These are phyloP conservation scores for Athene cunicularia DNA, from an alignment of 2,113 vertebrate species.

Conservation along the genomic window DNA sequence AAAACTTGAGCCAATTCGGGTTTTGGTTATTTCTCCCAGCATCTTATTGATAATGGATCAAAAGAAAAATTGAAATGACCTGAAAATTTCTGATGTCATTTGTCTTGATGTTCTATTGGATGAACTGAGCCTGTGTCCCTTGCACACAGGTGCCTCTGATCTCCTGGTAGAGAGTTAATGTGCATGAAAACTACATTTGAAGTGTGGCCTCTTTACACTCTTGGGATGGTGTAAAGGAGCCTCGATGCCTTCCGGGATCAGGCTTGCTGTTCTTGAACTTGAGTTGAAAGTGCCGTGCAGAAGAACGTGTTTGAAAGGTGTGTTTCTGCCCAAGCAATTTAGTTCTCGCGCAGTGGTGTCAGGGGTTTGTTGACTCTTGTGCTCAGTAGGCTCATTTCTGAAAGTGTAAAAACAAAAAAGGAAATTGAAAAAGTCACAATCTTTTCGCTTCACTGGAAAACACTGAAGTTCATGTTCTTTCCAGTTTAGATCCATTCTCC, in stretches of 20 bases:
- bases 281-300: neutral
- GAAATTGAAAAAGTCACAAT: neutral
- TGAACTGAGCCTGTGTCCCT: neutral
- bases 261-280: neutral
- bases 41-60: conserved; percentile 28
- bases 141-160: neutral
- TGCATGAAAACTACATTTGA: neutral
- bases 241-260: neutral
- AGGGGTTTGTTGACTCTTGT: neutral
- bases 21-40: conserved; percentile 22
- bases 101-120: neutral
- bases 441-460: neutral
- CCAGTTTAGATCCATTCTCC: neutral
- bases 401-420: neutral
- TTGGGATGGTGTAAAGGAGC: neutral
- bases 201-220: neutral
- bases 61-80: conserved; percentile 20
- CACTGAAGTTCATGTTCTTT: neutral
- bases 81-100: conserved; percentile 19
- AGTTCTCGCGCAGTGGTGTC: neutral
- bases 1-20: conserved; percentile 35
- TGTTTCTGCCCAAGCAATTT: neutral
- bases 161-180: neutral
- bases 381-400: neutral
- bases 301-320: neutral